Conservation (phyloP, 2,888 invertebrate genomes). For the Digitonthophagus gazella region DNA sequence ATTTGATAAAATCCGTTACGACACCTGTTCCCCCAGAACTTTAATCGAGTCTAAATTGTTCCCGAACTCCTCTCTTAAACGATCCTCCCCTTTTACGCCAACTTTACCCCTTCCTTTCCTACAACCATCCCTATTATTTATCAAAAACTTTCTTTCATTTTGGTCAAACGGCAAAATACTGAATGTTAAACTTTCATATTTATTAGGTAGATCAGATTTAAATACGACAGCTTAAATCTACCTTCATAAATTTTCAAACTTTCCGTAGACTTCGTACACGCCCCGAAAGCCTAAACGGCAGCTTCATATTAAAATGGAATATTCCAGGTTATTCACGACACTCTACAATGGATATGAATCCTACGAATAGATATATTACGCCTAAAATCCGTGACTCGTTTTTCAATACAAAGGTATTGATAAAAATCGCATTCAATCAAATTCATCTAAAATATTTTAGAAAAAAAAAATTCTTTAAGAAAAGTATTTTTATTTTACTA, state of each 20-base stretch:
- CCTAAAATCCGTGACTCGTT: not conserved
- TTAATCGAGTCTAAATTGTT: not conserved
- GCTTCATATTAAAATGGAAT: not conserved
- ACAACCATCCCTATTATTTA: not conserved
- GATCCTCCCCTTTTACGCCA: not conserved
- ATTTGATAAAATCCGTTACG: not conserved
- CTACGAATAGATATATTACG: not conserved
- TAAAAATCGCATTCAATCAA: too few species aligned
- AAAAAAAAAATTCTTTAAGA: too few species aligned
- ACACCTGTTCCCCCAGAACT: not conserved
- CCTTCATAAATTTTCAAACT: too few species aligned
- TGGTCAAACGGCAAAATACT: not conserved
- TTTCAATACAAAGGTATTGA: too few species aligned
- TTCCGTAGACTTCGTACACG: not conserved
- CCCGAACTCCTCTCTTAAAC: not conserved
- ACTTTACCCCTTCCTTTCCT: not conserved
- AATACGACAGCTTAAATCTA: too few species aligned
- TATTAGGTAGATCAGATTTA: not conserved
- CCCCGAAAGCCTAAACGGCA: not conserved
- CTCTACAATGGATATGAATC: not conserved
- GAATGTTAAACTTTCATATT: not conserved
- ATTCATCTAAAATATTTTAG: too few species aligned
- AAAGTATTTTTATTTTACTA: too few species aligned
- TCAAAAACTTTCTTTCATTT: not conserved
- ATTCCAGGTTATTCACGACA: not conserved